Evolutionary conservation across 2,888 invertebrate species (phyloP).

Genomic region (Pseudococcus viburni): DNA sequence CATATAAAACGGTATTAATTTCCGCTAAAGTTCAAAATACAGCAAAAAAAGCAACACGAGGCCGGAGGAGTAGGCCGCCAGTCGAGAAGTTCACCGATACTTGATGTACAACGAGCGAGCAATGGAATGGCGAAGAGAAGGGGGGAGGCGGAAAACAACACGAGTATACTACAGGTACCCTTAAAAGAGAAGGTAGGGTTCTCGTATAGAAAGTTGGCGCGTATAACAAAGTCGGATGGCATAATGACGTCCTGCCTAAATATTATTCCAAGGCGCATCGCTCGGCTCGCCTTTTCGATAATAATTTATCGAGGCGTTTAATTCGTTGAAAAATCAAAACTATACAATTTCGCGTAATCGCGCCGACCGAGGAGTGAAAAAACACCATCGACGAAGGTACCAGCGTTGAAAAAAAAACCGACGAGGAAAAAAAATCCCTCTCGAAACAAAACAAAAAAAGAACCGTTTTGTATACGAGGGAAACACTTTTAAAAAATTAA

Average conservation of each 20-base stretch:
- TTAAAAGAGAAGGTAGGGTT: not conserved
- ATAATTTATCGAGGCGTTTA: conserved; percentile 12
- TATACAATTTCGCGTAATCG: not conserved
- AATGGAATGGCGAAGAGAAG: not conserved
- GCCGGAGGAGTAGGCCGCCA: not conserved
- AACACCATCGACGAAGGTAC: not conserved
- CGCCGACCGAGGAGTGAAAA: not conserved
- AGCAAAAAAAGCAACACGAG: not conserved
- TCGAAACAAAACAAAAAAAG: not conserved
- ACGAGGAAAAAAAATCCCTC: not conserved
- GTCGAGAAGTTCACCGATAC: not conserved
- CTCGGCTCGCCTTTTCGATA: not conserved
- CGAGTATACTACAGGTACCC: not conserved
- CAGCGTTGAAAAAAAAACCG: not conserved
- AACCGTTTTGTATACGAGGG: not conserved
- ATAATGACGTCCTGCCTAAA: conserved; percentile 35
- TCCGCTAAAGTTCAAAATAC: conserved; percentile 26
- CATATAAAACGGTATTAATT: conserved; percentile 35
- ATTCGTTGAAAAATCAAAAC: conserved; percentile 27
- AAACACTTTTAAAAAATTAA: conserved; percentile 23
- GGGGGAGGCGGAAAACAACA: not conserved
- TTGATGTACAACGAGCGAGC: not conserved
- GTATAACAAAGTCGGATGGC: not conserved
- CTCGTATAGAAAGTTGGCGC: not conserved
- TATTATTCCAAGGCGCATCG: conserved; percentile 1